Conservation (phyloP, 1,140 invertebrate species). For the Microplitis demolitor region DNA sequence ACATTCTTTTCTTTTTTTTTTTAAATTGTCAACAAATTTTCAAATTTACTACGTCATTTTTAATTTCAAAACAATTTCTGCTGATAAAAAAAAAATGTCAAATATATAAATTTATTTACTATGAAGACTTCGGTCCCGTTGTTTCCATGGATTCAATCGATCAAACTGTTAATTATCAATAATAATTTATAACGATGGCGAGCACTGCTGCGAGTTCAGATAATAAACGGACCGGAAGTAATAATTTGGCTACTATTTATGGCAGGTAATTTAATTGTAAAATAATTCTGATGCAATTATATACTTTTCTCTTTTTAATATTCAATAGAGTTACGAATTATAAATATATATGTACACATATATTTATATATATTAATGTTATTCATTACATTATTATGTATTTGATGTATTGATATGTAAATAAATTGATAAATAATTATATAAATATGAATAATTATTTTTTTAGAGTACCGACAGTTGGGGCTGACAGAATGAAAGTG, state of each 20-base stretch:
- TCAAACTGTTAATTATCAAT: conserved; percentile 36
- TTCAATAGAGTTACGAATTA: background rate
- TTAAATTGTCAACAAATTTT: no score
- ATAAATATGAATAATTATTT: conserved; percentile 2
- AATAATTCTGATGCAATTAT: background rate
- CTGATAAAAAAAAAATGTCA: no score
- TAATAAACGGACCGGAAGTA: conserved; percentile 45
- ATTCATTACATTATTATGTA: background rate
- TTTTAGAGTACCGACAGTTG: conserved; percentile 43
- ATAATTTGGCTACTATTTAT: conserved; percentile 51
- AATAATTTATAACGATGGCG: conserved; percentile 38
- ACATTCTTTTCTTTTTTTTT: no score
- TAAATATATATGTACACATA: background rate
- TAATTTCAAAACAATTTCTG: no score
- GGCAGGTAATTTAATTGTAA: conserved; percentile 50
- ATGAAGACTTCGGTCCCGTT: background rate
- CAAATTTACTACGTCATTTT: no score
- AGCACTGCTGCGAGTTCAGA: conserved; percentile 34
- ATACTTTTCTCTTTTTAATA: background rate
- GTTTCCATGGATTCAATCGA: conserved; percentile 40
- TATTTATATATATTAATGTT: no score
- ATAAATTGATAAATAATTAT: background rate
- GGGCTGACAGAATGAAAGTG: conserved; percentile 64
- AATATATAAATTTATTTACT: no score
- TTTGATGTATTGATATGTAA: background rate